A percentile compares a stretch with the other conserved stretches of the same genome.
Evolutionary conservation across 2,797 vertebrate genomes (phyloP).

Genomic region (Xenopus petersii): DNA sequence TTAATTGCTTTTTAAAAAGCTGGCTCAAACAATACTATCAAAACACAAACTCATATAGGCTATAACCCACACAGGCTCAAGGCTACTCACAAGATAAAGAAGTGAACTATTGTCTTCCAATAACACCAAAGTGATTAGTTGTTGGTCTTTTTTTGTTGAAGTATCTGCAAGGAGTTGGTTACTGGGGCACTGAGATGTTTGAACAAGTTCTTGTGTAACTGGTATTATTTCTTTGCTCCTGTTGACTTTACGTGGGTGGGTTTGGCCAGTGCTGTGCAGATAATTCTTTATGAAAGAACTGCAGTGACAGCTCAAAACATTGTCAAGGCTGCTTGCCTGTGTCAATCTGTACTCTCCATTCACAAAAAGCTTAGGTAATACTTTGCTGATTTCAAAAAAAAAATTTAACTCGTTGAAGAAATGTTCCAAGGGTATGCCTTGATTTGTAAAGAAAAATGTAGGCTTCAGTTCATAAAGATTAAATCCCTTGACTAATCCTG

Average conservation of each 20-base stretch:
- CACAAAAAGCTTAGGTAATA: constrained; percentile 4
- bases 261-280: constrained; percentile 7
- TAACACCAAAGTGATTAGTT: constrained; percentile 5
- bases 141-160: not conserved
- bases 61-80: not conserved
- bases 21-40: not conserved
- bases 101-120: not conserved
- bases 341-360: constrained; percentile 3
- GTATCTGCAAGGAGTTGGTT: constrained; percentile 17
- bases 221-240: constrained; percentile 11
- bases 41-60: not conserved
- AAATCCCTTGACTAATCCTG: too few species aligned
- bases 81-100: not conserved
- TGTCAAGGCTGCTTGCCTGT: not conserved
- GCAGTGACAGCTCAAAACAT: constrained; percentile 23
- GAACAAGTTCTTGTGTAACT: constrained; percentile 25
- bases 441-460: not conserved
- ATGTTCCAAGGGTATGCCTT: not conserved
- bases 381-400: not conserved
- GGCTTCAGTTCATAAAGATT: too few species aligned
- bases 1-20: not conserved
- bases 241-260: constrained; percentile 13
- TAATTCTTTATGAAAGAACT: constrained; percentile 22
- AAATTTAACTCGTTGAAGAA: not conserved
- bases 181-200: constrained; percentile 16